Percentiles rank a stretch among this genome's conserved stretches.
phyloP scores from a whole-genome alignment of 2,113 vertebrate genomes.

The Tinamus guttatus region DNA sequence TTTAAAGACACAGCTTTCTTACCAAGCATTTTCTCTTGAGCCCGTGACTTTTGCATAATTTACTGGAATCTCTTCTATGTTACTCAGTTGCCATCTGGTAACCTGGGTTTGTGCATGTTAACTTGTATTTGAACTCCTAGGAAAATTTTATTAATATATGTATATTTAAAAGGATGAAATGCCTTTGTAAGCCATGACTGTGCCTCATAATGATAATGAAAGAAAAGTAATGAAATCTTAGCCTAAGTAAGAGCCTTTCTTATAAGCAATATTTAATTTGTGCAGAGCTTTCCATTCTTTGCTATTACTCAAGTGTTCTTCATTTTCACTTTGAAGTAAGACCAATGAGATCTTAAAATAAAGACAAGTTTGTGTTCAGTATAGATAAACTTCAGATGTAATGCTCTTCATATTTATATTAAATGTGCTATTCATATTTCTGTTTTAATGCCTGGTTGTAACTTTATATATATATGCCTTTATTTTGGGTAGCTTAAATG shows the following conservation, averaged over 20 bases:
- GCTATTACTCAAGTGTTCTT: background rate
- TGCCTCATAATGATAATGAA: background rate
- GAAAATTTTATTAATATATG: background rate
- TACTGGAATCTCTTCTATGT: background rate
- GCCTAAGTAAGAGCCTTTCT: background rate
- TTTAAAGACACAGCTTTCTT: background rate
- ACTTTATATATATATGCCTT: background rate
- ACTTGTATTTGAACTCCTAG: background rate
- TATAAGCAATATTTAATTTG: background rate
- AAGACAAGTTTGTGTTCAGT: background rate
- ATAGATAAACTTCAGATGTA: background rate
- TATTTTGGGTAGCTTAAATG: background rate
- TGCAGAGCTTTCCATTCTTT: background rate
- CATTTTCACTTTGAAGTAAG: background rate
- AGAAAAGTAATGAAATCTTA: background rate
- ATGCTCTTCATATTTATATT: background rate
- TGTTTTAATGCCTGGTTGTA: background rate
- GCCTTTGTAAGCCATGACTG: background rate
- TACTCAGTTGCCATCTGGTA: background rate
- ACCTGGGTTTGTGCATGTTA: background rate
- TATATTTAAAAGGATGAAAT: background rate
- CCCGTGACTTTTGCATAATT: background rate
- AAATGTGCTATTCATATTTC: background rate
- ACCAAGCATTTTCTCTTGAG: background rate
- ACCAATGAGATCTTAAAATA: background rate